Evolutionary conservation across 2,888 invertebrate species (phyloP), one percentile per base, ranked within the genome.

Genomic region (Lepidocyrtoides sp.): DNA sequence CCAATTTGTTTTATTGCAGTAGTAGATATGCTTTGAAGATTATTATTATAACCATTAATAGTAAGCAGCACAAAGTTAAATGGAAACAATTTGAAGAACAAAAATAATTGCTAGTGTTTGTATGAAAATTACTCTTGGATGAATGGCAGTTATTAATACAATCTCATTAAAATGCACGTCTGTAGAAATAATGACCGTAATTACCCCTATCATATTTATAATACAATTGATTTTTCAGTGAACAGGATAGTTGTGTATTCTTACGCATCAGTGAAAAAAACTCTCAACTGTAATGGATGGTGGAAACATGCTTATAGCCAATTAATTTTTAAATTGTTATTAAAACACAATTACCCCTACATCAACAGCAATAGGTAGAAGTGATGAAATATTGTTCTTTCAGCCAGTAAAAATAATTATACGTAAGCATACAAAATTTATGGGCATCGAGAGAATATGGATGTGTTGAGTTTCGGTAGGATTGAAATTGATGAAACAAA

Each of bases 261-360:
- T 36, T 36, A 36, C 36, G 7, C 36, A 36, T 36, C n/a, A n/a
- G n/a, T 36, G 36, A 36, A 36, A 7, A n/a, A 7, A 36, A 4
- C 36, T 36, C 36, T 36, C 36, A 36, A 36, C 36, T 7, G 36
- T 7, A 36, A 4, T 36, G 7, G 7, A 36, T 7, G 7, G 36
- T 7, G 36, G 7, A 36, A 36, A 36, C 14, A 17, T 36, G 57
- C 17, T 36, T 57, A 32, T 57, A 20, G 48, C 57, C 81, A 57
- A 81, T 81, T 82, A 60, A 36, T 63, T 3, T 63, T 82, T 44
- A 32, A 82, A 26, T 63, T n/a, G 17, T 17, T 26, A 63, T 82
- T 20, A 82, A 54, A 54, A 51, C 17, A 81, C 32, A 57, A 26
- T 36, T 20, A 57, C 57, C 20, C 23, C 57, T 41, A 51, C 48